Evolutionary conservation across 1,140 invertebrate genomes (phyloP).

Genomic region (Cydia pomonella): DNA sequence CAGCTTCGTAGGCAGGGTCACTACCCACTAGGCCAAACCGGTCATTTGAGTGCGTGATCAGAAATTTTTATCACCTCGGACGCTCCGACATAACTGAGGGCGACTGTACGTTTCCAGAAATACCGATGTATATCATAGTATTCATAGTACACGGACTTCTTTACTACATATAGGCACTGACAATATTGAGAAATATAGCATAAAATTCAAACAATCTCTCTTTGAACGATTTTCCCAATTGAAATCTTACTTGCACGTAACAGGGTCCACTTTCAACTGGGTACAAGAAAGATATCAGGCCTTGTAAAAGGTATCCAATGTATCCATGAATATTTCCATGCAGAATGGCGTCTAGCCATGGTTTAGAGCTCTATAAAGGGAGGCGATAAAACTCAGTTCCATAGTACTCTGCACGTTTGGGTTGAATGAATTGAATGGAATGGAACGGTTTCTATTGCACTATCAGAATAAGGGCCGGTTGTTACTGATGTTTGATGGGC

Average conservation of each 20-base stretch:
- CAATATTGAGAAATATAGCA: not conserved
- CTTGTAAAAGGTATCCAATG: not conserved
- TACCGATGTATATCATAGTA: no score
- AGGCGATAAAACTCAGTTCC: constrained; percentile 28
- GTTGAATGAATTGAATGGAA: constrained; percentile 27
- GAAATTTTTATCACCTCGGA: no score
- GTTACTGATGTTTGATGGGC: not conserved
- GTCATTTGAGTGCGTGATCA: no score
- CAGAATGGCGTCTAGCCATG: constrained; percentile 6
- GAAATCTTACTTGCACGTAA: not conserved
- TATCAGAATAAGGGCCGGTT: not conserved
- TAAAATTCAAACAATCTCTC: not conserved
- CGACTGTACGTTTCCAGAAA: no score
- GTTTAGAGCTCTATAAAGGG: constrained; percentile 31
- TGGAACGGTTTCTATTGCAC: not conserved
- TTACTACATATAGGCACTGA: no score
- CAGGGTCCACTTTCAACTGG: not conserved
- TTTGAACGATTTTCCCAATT: not conserved
- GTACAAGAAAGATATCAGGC: not conserved
- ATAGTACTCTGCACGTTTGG: constrained; percentile 25
- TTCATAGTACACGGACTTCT: no score
- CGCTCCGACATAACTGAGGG: no score
- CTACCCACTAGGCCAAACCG: no score
- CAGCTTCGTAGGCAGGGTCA: no score
- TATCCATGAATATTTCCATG: not conserved